Conservation (phyloP, 2,113 vertebrate species). For the Podarcis raffonei region DNA sequence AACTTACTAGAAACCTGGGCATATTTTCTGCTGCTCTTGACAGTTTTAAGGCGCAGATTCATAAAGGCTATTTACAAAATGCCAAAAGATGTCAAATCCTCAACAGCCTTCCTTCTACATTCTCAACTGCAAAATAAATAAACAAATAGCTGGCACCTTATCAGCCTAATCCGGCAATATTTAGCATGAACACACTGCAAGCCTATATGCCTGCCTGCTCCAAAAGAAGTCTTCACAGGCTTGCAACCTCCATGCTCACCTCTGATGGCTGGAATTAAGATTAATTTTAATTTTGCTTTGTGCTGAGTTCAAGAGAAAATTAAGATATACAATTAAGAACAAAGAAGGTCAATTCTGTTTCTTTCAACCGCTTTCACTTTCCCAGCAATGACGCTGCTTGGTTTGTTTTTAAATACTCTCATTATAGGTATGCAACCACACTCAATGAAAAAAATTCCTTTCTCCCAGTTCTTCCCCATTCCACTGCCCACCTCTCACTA, state of each 20-base stretch:
- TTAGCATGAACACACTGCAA: slow-evolving; percentile 71
- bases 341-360: slow-evolving; percentile 59
- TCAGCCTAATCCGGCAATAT: slow-evolving; percentile 82
- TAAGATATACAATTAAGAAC: slow-evolving; percentile 62
- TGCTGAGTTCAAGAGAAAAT: slow-evolving; percentile 66
- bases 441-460: not conserved
- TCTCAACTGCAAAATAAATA: slow-evolving; percentile 73
- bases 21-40: slow-evolving; percentile 79
- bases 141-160: slow-evolving; percentile 75
- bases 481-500: too few species aligned
- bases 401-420: slow-evolving; percentile 42
- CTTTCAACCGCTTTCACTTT: slow-evolving; percentile 65
- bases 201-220: not conserved
- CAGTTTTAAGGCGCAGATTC: slow-evolving; percentile 83
- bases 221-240: not conserved
- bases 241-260: not conserved
- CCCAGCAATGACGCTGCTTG: slow-evolving; percentile 30
- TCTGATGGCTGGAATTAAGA: slow-evolving; percentile 69
- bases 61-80: slow-evolving; percentile 82
- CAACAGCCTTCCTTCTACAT: slow-evolving; percentile 77
- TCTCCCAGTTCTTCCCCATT: not conserved
- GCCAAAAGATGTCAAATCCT: slow-evolving; percentile 82
- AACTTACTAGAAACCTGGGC: slow-evolving; percentile 81
- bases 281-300: slow-evolving; percentile 78
- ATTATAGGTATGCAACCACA: not conserved